Percentiles rank a stretch among this genome's conserved stretches.
Conservation (phyloP, 2,797 vertebrate species). For the Rousettus madagascariensis region DNA sequence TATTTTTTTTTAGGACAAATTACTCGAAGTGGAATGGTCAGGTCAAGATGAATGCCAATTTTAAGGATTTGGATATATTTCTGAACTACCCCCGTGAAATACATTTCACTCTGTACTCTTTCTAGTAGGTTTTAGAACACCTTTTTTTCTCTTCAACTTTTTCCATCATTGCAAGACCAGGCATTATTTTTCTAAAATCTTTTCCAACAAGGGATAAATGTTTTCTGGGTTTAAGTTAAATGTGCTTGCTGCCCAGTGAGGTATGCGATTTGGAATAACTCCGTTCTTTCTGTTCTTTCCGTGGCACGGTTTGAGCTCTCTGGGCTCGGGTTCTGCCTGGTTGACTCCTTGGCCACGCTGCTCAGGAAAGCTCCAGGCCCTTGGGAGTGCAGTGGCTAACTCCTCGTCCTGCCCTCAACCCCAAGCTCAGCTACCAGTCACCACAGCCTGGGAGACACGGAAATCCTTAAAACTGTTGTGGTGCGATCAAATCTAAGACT, state of each 20-base stretch:
- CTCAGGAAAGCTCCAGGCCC: background rate
- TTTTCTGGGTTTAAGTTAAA: background rate
- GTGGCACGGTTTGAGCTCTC: rapidly evolving
- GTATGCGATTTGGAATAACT: background rate
- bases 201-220: background rate
- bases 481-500: no score
- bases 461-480: background rate
- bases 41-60: background rate
- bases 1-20: background rate
- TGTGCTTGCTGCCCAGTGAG: background rate
- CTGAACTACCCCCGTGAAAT: background rate
- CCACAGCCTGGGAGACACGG: rapidly evolving
- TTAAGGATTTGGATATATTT: background rate
- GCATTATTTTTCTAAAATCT: background rate
- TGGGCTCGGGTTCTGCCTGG: background rate
- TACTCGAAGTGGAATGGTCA: background rate
- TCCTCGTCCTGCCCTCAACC: background rate
- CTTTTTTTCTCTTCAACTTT: background rate
- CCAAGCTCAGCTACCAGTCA: background rate
- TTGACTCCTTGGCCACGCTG: rapidly evolving
- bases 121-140: background rate
- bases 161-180: background rate
- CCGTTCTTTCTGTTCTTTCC: background rate
- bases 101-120: background rate
- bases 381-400: rapidly evolving